A percentile compares a stretch with the other conserved stretches of the same genome.
phyloP scores from a whole-genome alignment of 2,113 vertebrate genomes.

The Leucosticte australis region DNA sequence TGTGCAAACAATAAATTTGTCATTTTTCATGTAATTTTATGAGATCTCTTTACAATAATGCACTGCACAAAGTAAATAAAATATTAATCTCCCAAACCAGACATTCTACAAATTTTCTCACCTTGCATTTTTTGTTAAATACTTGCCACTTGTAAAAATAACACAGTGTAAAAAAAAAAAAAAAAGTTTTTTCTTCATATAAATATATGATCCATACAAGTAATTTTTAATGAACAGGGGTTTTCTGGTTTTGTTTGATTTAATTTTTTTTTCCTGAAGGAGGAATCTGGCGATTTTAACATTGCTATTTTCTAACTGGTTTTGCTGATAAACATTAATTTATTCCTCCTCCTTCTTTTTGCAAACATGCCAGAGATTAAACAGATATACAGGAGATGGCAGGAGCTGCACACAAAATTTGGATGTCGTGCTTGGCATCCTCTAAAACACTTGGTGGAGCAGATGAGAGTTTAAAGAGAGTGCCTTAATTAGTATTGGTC shows the following conservation, averaged over 20 bases:
- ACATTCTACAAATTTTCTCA: background rate
- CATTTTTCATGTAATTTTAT: background rate
- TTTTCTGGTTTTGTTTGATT: background rate
- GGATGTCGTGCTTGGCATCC: background rate
- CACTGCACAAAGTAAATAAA: background rate
- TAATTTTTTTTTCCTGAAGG: background rate
- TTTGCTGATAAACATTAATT: background rate
- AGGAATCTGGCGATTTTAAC: background rate
- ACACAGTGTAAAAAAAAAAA: background rate
- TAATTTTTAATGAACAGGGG: background rate
- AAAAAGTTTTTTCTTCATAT: background rate
- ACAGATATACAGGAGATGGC: constrained; percentile 50
- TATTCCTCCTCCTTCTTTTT: background rate
- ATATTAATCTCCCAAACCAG: background rate
- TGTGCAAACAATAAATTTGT: background rate
- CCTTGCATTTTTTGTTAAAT: background rate
- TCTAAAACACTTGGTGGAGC: constrained; percentile 32
- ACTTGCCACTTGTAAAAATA: background rate
- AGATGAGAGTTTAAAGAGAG: background rate
- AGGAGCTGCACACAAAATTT: constrained; percentile 42
- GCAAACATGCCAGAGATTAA: background rate
- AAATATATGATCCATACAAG: background rate
- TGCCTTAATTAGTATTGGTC: background rate
- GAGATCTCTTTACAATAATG: background rate
- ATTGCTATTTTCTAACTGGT: background rate